Evolutionary conservation across 2,797 vertebrate species (phyloP), one percentile per base, ranked within the genome.

Genomic region (Xyrichtys novacula): DNA sequence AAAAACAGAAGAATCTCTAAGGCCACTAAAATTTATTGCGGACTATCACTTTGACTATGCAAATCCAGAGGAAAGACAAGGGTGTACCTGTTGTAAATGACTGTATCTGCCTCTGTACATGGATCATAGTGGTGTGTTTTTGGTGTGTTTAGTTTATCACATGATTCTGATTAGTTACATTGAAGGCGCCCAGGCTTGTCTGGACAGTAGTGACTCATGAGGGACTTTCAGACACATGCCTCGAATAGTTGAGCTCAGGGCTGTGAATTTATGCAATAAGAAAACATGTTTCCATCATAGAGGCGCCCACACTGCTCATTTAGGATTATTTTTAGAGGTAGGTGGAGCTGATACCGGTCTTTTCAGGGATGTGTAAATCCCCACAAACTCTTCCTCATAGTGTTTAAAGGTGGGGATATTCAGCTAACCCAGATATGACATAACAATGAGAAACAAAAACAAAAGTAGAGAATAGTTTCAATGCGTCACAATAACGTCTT

Each of bases 211-310:
- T 71, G 84, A 78, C 52, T 81, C 64, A 68, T 44, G 43, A 36
- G 44, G 66, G 54, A 22, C 69, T 69, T 75, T 69, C 16, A 53
- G 39, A 59, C 61, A 62, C 74, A 73, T 85, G 84, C 73, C 75
- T 58, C 48, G 63, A 47, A 55, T 66, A 75, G 73, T 49, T 80
- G 44, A 78, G 65, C 6, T 70, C 69, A 60, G 66, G 64, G 76
- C 72, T 82, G 81, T 72, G 73, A 80, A 85, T 46, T 58, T 54
- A 78, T 82, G 66, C 66, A 20, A 16, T 16, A 19, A 52, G 54
- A 80, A 83, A 54, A 83, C 53, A 75, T 19, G 11, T 63, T 54
- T 85, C 59, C 57, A 71, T 56, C 39, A 46, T 48, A 80, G 48
- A 64, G 31, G 53, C 31, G 39, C 28, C 46, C 66, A 55, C 71